Evolutionary conservation across 2,113 vertebrate species (phyloP).

Genomic region (Hydrochoerus hydrochaeris): DNA sequence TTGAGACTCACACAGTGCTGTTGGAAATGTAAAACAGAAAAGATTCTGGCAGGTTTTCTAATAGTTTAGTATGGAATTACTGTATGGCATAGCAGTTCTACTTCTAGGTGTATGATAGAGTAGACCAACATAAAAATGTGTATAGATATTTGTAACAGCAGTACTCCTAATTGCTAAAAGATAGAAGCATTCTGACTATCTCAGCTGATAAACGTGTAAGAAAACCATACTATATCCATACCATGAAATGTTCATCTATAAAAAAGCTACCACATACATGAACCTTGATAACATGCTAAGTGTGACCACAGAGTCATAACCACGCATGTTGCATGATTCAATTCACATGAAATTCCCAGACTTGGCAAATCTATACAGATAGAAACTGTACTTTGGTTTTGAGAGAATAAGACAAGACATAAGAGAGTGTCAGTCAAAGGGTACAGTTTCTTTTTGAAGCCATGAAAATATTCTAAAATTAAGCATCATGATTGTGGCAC

Average conservation of each 20-base stretch:
- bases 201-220: neutral
- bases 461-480: neutral
- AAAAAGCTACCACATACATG: neutral
- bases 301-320: neutral
- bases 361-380: neutral
- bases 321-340: neutral
- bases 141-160: neutral
- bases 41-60: neutral
- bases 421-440: neutral
- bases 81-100: neutral
- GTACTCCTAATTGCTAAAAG: conserved; percentile 14
- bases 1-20: neutral
- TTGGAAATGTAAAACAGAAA: neutral
- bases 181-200: neutral
- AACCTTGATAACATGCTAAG: neutral
- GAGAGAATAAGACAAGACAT: neutral
- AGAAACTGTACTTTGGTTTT: neutral
- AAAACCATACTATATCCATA: neutral
- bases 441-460: neutral
- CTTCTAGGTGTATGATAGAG: neutral
- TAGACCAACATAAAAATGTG: neutral
- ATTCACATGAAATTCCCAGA: neutral
- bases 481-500: neutral
- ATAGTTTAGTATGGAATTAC: neutral
- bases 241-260: neutral